Base-by-base conservation (phyloP, 2,797 vertebrate genomes). In the Esox masquinongy region DNA sequence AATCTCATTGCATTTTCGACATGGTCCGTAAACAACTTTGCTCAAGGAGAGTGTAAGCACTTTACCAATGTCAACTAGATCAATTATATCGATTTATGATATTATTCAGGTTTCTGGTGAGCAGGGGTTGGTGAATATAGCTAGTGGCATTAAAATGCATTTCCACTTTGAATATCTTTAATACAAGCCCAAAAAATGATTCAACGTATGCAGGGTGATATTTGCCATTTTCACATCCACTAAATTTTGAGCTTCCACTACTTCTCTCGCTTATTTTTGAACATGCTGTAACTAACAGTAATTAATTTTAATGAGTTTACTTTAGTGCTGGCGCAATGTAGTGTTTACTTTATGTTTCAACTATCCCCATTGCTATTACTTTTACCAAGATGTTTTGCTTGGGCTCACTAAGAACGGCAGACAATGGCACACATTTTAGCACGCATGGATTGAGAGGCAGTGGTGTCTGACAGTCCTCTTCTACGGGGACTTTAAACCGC, bases 381-480 rank as follows among this genome's bases (percentile, higher is more conserved):
- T 31, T 22, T 36, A 24, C 9, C 14, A 31, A 72, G 19, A 72
- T 72, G n/a, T 72, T 19, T n/a, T 43, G 36, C 39, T 49, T 43
- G 39, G 43, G 39, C 51, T 68, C 63, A 50, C 64, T 49, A 50
- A 71, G 36, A 8, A 49, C 31, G 71, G 43, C 71, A 64, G 77
- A 71, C 75, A 73, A 77, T 47, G 72, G 70, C 70, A 72, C 73
- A 76, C 77, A 74, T 78, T 78, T 75, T 72, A 72, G 70, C 74
- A 22, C 17, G 43, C 29, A 74, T 66, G 72, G 76, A 51, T 56
- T 72, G 29, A 67, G 43, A 64, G 11, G 67, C 63, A 51, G 53
- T 22, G 63, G 59, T 9, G 29, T 73, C 59, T 70, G 77, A 76
- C 73, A 73, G 72, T 34, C 70, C 36, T 6, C 3, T 76, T 72